A percentile compares a stretch with the other conserved stretches of the same genome.
These are phyloP conservation scores for Anoplophora glabripennis DNA, from an alignment of 1,140 invertebrate species.

Conservation along the genomic window DNA sequence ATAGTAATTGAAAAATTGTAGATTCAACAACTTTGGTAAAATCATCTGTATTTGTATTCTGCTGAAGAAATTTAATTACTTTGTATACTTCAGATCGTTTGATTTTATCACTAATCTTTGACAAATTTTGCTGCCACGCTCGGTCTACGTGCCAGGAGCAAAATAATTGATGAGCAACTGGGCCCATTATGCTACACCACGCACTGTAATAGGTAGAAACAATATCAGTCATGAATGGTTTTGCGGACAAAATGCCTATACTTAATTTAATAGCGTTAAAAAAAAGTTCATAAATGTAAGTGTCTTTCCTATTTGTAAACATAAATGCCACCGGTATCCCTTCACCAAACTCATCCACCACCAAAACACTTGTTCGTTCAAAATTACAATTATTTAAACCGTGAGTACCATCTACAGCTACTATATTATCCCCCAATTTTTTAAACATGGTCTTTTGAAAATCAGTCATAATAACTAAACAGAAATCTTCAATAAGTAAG, in stretches of 20 bases:
- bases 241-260: conserved; percentile 9
- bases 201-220: conserved; percentile 17
- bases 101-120: conserved; percentile 22
- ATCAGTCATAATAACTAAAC: conserved; percentile 3
- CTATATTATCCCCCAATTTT: conserved; percentile 25
- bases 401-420: conserved; percentile 31
- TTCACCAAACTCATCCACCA: conserved; percentile 29
- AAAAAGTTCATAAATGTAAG: conserved; percentile 15
- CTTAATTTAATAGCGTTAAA: conserved; percentile 21
- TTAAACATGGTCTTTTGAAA: conserved; percentile 23
- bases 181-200: conserved; percentile 25
- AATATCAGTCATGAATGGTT: conserved; percentile 29
- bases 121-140: conserved; percentile 26
- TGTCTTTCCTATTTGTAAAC: conserved; percentile 31
- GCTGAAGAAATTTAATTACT: conserved; percentile 19
- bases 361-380: conserved; percentile 29
- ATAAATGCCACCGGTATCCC: conserved; percentile 30
- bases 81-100: conserved; percentile 18
- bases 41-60: not conserved
- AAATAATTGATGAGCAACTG: conserved; percentile 7
- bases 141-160: conserved; percentile 27
- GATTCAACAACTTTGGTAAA: not conserved
- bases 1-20: not conserved
- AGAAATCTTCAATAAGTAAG: conserved; percentile 27
- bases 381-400: conserved; percentile 33